Evolutionary conservation across 2,797 vertebrate genomes (phyloP).

Genomic region (Hippoglossus hippoglossus): DNA sequence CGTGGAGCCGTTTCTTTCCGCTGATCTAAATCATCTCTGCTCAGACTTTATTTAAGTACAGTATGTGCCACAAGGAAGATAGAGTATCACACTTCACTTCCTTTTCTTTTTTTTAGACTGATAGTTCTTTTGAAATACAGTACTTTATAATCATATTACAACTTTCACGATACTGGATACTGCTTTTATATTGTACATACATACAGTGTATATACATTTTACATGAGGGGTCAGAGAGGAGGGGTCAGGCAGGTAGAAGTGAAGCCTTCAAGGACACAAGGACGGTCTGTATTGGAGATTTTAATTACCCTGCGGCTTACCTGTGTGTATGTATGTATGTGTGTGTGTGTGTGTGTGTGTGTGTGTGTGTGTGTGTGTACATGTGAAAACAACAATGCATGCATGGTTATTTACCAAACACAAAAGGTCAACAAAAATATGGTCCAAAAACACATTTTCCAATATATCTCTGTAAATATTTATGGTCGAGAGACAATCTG

Average conservation of each 20-base stretch:
- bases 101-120: slow-evolving; percentile 4
- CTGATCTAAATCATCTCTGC: slow-evolving; percentile 66
- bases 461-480: no score
- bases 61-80: slow-evolving; percentile 41
- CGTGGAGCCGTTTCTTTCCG: slow-evolving; percentile 27
- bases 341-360: no score
- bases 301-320: neutral
- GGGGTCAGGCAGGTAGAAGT: neutral
- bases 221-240: slow-evolving; percentile 11
- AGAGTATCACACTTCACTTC: slow-evolving; percentile 24
- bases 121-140: slow-evolving; percentile 27
- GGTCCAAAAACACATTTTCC: no score
- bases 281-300: neutral
- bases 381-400: no score
- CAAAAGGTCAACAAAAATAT: no score
- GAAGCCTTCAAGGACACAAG: slow-evolving; percentile 4
- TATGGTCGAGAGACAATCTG: no score
- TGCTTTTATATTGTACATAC: neutral
- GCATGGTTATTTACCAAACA: no score
- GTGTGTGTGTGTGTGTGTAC: neutral
- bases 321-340: no score
- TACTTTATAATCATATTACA: slow-evolving; percentile 4
- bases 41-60: slow-evolving; percentile 45
- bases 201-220: slow-evolving; percentile 1
- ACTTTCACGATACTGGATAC: neutral